Evolutionary conservation across 2,888 invertebrate species (phyloP), one percentile per base, ranked within the genome.

Genomic region (Drosophila tripunctata): DNA sequence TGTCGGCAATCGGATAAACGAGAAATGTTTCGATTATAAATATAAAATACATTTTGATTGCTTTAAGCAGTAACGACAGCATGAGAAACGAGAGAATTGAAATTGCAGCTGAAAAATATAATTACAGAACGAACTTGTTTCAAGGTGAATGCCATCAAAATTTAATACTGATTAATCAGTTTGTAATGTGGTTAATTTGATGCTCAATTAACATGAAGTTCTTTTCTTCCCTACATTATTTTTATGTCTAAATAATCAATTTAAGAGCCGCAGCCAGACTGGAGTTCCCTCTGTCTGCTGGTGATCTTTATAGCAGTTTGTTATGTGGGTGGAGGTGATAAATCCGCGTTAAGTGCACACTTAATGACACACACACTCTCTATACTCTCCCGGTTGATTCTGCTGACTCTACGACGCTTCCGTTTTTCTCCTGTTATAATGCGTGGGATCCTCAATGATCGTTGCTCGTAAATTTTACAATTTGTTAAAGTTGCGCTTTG

Each of bases 311-410:
- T 62, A 66, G 30, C 47, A 21, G 51, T 24, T 52, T 55, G 21
- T 63, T 4, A 52, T 63, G 75, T 89, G 77, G 89, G 86, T 75
- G 88, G 62, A 75, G 81, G 87, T 85, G 78, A 89, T 89, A 89
- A 89, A 88, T 89, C 88, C 79, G 77, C 67, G 78, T 89, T 89
- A 88, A 89, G 86, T 87, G 87, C 75, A 67, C 79, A 77, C 75
- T 88, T 89, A 88, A 87, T 24, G 22, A 48, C 66, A 40, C 27
- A 30, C 48, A 6, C 36, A 14, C 12, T 22, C 17, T 10, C 14
- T 38, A 38, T 22, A 15, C 12, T 30, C 51, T 19, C 45, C 17
- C 19, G 12, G 8, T 40, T 15, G 27, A 14, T 3, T 17, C 14
- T 12, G 8, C 4, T 7, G 19, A 43, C 27, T 27, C 27, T 27